Evolutionary conservation across 2,797 vertebrate species (phyloP).

Genomic region (Micromesistius poutassou): DNA sequence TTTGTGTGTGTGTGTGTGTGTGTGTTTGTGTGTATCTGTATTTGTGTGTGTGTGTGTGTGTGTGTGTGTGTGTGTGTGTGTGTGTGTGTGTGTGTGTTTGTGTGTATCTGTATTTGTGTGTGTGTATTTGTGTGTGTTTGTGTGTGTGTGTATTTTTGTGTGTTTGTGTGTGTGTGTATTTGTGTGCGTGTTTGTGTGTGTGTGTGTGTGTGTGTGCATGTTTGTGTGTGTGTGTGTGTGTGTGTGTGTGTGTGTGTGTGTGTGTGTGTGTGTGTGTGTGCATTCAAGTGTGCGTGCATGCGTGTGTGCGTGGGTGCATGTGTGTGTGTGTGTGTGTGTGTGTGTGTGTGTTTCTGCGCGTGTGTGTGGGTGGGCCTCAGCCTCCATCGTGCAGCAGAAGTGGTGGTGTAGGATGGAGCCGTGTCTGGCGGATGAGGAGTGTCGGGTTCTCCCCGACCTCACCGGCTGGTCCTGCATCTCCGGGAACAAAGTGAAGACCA

Average conservation of each 20-base stretch:
- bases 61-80: not conserved
- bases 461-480: slow-evolving; percentile 75
- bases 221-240: no score
- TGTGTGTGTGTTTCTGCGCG: not conserved
- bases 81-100: not conserved
- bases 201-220: not conserved
- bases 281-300: not conserved
- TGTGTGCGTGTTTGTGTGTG: no score
- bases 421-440: slow-evolving; percentile 71
- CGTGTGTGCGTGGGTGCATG: not conserved
- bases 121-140: not conserved
- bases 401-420: slow-evolving; percentile 80
- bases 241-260: no score
- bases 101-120: not conserved
- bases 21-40: not conserved
- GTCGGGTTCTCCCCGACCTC: slow-evolving; percentile 73
- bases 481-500: slow-evolving; percentile 77
- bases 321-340: not conserved
- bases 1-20: no score
- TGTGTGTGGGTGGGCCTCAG: slow-evolving; percentile 44
- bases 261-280: not conserved
- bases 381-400: slow-evolving; percentile 73
- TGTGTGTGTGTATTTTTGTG: not conserved
- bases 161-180: not conserved
- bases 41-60: no score